A percentile compares a stretch with the other conserved stretches of the same genome.
These are phyloP conservation scores for Anorthoa munda DNA, from an alignment of 2,888 invertebrate species.

Conservation along the genomic window DNA sequence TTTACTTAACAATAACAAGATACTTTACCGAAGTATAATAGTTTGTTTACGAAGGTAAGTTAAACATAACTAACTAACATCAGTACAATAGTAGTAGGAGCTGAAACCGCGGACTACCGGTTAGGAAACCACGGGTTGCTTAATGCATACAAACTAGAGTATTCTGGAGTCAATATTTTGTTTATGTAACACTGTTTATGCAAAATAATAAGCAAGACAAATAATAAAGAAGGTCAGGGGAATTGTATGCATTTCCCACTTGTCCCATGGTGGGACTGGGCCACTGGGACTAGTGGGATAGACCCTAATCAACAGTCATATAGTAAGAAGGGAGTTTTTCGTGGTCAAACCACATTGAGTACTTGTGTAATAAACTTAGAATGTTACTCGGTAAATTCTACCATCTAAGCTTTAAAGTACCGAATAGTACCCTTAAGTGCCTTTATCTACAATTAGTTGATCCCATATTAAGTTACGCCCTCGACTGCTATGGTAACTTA, in stretches of 20 bases:
- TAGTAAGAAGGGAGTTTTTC: no score
- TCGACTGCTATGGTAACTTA: no score
- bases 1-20: conserved; percentile 36
- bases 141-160: conserved; percentile 24
- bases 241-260: no score
- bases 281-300: no score
- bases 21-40: conserved; percentile 46
- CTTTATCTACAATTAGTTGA: no score
- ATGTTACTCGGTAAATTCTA: no score
- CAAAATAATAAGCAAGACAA: conserved; percentile 15
- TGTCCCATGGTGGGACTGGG: no score
- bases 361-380: no score
- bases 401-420: no score
- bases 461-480: no score
- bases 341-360: no score
- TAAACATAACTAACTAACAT: conserved; percentile 48
- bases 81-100: conserved; percentile 39
- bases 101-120: conserved; percentile 45
- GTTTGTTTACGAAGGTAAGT: conserved; percentile 53
- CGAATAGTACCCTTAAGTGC: no score
- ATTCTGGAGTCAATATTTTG: conserved; percentile 37
- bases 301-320: background rate
- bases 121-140: conserved; percentile 36
- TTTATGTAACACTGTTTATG: conserved; percentile 21
- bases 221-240: background rate